Evolutionary conservation across 2,888 invertebrate species (phyloP).

Genomic region (Sphaeridia pumilis): DNA sequence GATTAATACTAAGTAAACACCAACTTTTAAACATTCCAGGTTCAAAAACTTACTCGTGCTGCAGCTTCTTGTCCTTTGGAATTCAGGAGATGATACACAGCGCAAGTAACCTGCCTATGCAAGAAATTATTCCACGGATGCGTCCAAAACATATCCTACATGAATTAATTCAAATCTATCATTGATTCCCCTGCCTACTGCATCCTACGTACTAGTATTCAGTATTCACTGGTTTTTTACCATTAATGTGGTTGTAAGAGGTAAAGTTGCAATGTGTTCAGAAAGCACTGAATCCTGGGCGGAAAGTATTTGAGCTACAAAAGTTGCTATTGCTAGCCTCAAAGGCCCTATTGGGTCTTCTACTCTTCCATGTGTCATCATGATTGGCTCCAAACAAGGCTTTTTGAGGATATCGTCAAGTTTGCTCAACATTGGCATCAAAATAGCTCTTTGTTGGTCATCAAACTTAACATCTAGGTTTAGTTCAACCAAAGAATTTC

Average conservation of each 20-base stretch:
- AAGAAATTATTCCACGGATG: slow-evolving; percentile 92
- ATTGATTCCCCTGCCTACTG: not conserved
- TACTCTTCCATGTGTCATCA: slow-evolving; percentile 52
- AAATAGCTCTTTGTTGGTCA: slow-evolving; percentile 14
- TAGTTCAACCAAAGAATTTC: slow-evolving; percentile 15
- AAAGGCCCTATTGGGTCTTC: slow-evolving; percentile 67
- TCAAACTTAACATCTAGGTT: slow-evolving; percentile 16
- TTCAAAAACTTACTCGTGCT: slow-evolving; percentile 7
- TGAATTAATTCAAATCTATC: slow-evolving; percentile 37
- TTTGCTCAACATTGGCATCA: slow-evolving; percentile 14
- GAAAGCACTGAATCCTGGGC: slow-evolving; percentile 59
- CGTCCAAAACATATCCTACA: slow-evolving; percentile 76
- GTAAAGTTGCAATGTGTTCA: slow-evolving; percentile 16
- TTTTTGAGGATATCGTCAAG: slow-evolving; percentile 15
- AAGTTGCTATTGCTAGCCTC: slow-evolving; percentile 64
- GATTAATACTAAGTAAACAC: too few relatives aligned
- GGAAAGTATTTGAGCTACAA: slow-evolving; percentile 62
- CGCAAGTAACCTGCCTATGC: slow-evolving; percentile 45
- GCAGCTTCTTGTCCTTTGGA: slow-evolving; percentile 15
- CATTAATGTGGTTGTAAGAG: slow-evolving; percentile 14
- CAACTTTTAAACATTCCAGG: too few relatives aligned
- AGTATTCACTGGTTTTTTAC: not conserved
- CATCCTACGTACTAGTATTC: not conserved
- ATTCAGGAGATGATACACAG: slow-evolving; percentile 13
- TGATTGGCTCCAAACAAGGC: slow-evolving; percentile 34